Percentiles rank a stretch among this genome's conserved stretches.
Evolutionary conservation across 1,140 invertebrate genomes (phyloP).

Genomic region (Carcinoscorpius rotundicauda): DNA sequence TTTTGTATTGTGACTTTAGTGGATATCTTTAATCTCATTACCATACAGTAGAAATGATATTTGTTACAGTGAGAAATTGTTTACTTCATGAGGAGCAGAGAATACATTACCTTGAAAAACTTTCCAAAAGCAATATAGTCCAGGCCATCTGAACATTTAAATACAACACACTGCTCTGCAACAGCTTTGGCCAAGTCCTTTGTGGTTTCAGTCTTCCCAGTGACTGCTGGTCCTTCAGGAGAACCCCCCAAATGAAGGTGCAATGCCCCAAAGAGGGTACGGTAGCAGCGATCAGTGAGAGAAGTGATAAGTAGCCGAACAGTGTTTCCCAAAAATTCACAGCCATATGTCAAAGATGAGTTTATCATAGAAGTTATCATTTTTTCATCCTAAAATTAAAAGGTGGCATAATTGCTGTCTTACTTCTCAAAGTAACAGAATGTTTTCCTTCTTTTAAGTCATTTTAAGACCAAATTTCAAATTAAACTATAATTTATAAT

Average conservation of each 20-base stretch:
- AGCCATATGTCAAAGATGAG: constrained; percentile 75
- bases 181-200: constrained; percentile 94
- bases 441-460: too few species aligned
- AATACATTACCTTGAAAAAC: too few species aligned
- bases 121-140: constrained; percentile 92
- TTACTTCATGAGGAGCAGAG: too few species aligned
- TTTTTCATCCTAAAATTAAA: constrained; percentile 41
- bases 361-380: constrained; percentile 87
- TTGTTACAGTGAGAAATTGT: too few species aligned
- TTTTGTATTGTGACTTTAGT: too few species aligned
- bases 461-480: too few species aligned
- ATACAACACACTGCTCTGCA: constrained; percentile 91
- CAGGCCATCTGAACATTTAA: constrained; percentile 83
- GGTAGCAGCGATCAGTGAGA: constrained; percentile 77
- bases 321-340: constrained; percentile 87
- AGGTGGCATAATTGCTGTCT: too few species aligned
- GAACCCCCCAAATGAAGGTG: constrained; percentile 64
- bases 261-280: constrained; percentile 80
- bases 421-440: too few species aligned
- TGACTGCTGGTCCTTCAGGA: constrained; percentile 85
- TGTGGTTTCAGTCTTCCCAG: constrained; percentile 91
- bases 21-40: too few species aligned
- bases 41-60: too few species aligned
- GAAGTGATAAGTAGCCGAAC: constrained; percentile 76
- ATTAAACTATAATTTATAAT: too few species aligned